Base-by-base conservation (phyloP, 2,888 invertebrate species). In the Mimumesa dahlbomi region DNA sequence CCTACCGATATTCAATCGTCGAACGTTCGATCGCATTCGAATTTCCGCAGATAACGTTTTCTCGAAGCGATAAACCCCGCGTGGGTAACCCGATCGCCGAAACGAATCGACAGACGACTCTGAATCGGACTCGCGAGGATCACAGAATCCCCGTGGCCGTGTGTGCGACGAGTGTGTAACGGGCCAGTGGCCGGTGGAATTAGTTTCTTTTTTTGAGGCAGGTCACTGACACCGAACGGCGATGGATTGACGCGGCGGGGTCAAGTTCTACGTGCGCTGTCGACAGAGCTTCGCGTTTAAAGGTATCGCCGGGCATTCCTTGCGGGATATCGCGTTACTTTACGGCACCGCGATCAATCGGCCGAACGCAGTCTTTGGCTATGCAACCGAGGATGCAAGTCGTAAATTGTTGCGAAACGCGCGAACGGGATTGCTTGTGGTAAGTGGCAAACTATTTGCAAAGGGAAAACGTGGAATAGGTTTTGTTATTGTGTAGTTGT, bases 301-400 rank as follows among this genome's bases (percentile, higher is more conserved):
- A 77, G 67, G 72, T 67, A 71, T 75, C 63, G 69, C 31, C 61
- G 53, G 36, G 75, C 77, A 83, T 82, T 83, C 78, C 77, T 80
- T 72, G 77, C 75, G 79, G 77, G 73, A 74, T 80, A 81, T 84
- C 78, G 69, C 61, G 71, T 82, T 81, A 75, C 81, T 68, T n/a
- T 61, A 38, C 73, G 49, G 43, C 69, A 72, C 67, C 56, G 34
- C 42, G 64, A 73, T 65, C 68, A 68, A 68, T 64, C 68, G 68
- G 40, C 6, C 50, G 43, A 14, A 48, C 42, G 43, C 48, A 49
- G 40, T 61, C 57, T 72, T 50, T 54, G 62, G 52, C 57, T 42
- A 63, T 67, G 56, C 48, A 56, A 67, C 65, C 48, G 48, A 43
- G 34, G 66, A 62, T 53, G 53, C 36, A n/a, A 58, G 53, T 38